Evolutionary conservation across 2,888 invertebrate genomes (phyloP).

Genomic region (Amphipoea oculea): DNA sequence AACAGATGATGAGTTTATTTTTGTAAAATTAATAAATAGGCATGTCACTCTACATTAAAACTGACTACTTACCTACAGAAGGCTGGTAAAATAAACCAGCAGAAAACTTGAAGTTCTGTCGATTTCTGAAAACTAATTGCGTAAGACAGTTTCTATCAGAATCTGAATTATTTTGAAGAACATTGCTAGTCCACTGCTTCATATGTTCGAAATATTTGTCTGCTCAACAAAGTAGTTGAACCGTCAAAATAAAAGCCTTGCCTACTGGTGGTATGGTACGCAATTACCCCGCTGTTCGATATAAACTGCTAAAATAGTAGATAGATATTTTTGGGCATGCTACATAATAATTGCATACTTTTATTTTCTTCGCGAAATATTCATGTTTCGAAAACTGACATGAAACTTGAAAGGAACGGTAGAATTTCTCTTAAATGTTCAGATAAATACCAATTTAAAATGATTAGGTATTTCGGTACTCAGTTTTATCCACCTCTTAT

Average conservation of each 20-base stretch:
- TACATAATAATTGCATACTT: neutral
- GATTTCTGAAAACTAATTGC: neutral
- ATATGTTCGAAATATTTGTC: no score
- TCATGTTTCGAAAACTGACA: neutral
- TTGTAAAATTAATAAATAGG: neutral
- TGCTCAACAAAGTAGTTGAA: no score
- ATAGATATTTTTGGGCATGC: neutral
- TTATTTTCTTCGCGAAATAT: constrained; percentile 6
- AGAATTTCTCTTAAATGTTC: neutral
- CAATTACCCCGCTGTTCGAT: neutral
- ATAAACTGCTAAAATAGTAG: neutral
- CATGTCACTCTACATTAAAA: neutral
- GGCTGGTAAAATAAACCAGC: neutral
- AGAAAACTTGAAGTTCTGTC: neutral
- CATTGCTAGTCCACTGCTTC: no score
- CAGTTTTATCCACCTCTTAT: constrained; percentile 46
- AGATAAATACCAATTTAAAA: neutral
- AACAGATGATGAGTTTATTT: neutral
- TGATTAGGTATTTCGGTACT: constrained; percentile 15
- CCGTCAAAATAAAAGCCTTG: no score
- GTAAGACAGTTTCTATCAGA: no score
- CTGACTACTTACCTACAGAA: neutral
- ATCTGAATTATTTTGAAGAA: no score
- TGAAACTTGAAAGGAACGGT: neutral
- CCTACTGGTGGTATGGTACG: no score